These are phyloP conservation scores for Melierax canorus DNA, from an alignment of 2,113 vertebrate genomes.

Conservation along the genomic window DNA sequence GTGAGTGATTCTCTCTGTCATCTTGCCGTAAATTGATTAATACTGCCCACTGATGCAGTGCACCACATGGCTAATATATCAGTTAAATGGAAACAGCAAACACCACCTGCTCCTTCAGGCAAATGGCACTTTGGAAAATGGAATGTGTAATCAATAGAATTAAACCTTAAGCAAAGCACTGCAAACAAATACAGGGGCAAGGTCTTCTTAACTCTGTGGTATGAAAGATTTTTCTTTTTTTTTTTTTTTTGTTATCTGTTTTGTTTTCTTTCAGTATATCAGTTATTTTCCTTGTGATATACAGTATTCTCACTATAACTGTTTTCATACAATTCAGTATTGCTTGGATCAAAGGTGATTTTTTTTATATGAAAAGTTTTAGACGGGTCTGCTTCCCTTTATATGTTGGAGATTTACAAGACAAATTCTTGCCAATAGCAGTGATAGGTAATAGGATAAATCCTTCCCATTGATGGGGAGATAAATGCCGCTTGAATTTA, in stretches of 20 bases:
- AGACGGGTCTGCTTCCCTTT: not conserved
- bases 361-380: not conserved
- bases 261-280: not conserved
- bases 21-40: slow-evolving; percentile 83
- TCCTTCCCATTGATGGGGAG: slow-evolving; percentile 23
- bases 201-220: slow-evolving; percentile 67
- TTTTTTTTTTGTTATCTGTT: not conserved
- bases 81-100: slow-evolving; percentile 87
- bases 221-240: slow-evolving; percentile 11
- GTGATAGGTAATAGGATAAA: slow-evolving; percentile 46
- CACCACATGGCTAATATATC: slow-evolving; percentile 86
- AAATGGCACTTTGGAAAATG: slow-evolving; percentile 85
- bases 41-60: slow-evolving; percentile 80
- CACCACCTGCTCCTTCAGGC: slow-evolving; percentile 86
- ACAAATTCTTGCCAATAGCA: not conserved
- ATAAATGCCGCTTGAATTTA: slow-evolving; percentile 43
- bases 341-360: not conserved
- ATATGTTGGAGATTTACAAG: not conserved
- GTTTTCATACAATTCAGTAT: not conserved
- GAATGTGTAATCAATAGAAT: slow-evolving; percentile 88
- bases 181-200: slow-evolving; percentile 72
- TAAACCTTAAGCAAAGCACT: slow-evolving; percentile 79
- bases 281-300: not conserved
- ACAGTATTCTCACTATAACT: not conserved
- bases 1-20: slow-evolving; percentile 84